A percentile compares a stretch with the other conserved stretches of the same genome.
phyloP scores from a whole-genome alignment of 2,797 vertebrate species.

The Manis pentadactyla region DNA sequence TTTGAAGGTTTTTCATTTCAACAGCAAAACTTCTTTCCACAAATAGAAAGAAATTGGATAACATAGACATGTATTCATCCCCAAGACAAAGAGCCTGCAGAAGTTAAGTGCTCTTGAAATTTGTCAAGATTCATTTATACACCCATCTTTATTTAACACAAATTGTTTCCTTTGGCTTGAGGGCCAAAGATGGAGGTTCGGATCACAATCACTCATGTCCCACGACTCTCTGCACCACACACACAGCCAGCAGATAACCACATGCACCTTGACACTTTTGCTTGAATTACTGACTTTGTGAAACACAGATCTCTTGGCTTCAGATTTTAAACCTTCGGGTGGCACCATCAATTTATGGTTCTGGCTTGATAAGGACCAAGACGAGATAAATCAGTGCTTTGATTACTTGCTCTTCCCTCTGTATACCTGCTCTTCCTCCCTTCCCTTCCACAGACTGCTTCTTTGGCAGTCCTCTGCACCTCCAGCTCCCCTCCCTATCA shows the following conservation, averaged over 20 bases:
- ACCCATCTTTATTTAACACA: conserved; percentile 43
- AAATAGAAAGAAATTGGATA: neutral
- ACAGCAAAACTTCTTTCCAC: neutral
- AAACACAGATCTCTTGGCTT: conserved; percentile 21
- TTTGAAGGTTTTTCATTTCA: conserved; percentile 18
- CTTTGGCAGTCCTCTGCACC: neutral
- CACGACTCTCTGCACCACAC: neutral
- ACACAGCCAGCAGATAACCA: neutral
- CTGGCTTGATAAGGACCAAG: neutral
- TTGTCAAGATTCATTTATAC: conserved; percentile 35
- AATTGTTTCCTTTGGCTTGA: neutral
- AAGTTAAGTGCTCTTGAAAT: conserved; percentile 27
- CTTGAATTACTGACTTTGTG: conserved; percentile 6
- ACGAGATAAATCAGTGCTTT: neutral
- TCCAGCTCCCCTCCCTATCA: neutral
- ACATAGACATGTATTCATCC: neutral
- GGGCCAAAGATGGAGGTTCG: neutral
- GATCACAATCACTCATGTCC: neutral
- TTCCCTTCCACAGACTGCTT: neutral
- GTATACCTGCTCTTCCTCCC: neutral
- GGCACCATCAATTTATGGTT: neutral
- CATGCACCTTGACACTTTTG: neutral
- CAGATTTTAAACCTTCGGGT: neutral
- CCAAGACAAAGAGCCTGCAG: neutral
- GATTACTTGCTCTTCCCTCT: accelerated